Conservation (phyloP, 2,888 invertebrate genomes). For the Andrena haemorrhoa region DNA sequence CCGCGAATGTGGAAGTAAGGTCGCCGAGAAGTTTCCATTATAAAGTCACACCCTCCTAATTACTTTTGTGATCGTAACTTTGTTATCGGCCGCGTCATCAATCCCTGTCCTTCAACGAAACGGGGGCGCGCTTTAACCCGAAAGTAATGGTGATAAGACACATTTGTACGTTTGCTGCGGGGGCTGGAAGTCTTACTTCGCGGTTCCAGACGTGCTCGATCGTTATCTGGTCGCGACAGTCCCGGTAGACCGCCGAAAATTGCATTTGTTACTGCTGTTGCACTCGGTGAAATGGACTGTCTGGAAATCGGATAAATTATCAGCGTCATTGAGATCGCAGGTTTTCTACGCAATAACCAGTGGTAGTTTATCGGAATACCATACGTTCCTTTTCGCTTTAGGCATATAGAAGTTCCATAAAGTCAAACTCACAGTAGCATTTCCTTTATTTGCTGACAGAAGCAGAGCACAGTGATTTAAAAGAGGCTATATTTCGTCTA, state of each 20-base stretch:
- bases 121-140: background rate
- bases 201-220: background rate
- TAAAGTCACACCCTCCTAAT: conserved; percentile 36
- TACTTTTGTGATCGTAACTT: conserved; percentile 39
- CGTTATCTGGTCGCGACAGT: background rate
- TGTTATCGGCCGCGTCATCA: conserved; percentile 37
- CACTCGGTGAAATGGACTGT: background rate
- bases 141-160: conserved; percentile 45
- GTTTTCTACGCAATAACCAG: too few species aligned
- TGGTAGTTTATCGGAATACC: too few species aligned
- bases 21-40: conserved; percentile 31
- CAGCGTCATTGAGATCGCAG: too few species aligned
- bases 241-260: too few species aligned
- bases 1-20: background rate
- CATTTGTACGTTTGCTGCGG: background rate
- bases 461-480: too few species aligned
- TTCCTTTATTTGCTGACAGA: too few species aligned
- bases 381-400: too few species aligned
- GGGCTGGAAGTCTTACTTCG: background rate
- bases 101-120: conserved; percentile 16
- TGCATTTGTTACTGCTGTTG: background rate
- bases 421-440: too few species aligned
- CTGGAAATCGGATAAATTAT: too few species aligned
- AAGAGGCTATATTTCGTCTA: too few species aligned
- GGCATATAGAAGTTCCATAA: too few species aligned